Evolutionary conservation across 2,113 vertebrate species (phyloP), one percentile per base, ranked within the genome.

Genomic region (Spea bombifrons): DNA sequence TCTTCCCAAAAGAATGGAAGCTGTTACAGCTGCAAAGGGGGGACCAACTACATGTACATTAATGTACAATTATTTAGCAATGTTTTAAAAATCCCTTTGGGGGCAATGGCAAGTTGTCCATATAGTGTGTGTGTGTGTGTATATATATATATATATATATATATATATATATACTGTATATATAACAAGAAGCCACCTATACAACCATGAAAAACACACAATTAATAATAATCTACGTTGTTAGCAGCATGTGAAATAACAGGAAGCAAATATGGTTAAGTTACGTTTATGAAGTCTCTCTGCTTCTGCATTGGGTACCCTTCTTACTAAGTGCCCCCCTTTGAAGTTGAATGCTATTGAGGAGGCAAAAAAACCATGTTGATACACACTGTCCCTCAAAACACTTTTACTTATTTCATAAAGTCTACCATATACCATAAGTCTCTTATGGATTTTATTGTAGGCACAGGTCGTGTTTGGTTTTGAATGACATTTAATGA

Each of bases 161-260:
- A 57, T 57, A 13, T 57, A 13, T 12, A 57, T 5, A 5, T 57
- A 57, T 57, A 13, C 55, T 57, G 55, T 57, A 57, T 12, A 52
- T 13, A 59, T 59, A 13, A 12, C 55, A 9, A 59, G 55, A 59
- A 4, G 7, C 10, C 55, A 59, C 7, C 50, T 53, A 53, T 7
- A 53, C 7, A 53, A 3, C 8, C 55, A 59, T 13, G 15, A 59
- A 59, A 13, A 4, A 13, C 65, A 76, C 50, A 69, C 50, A 67
- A 44, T 55, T 76, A 76, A 76, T 69, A 55, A 45, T 12, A 68
- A 50, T 59, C 50, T 30, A 61, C 12, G 47, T 76, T 52, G 59
- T 16, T 79, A 74, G 78, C 78, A 80, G 78, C 71, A 74, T 61
- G 55, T 50, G 53, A 43, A 55, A 68, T 49, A 13, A 59, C 4